Conservation (phyloP, 2,797 vertebrate species). For the Luscinia megarhynchos region DNA sequence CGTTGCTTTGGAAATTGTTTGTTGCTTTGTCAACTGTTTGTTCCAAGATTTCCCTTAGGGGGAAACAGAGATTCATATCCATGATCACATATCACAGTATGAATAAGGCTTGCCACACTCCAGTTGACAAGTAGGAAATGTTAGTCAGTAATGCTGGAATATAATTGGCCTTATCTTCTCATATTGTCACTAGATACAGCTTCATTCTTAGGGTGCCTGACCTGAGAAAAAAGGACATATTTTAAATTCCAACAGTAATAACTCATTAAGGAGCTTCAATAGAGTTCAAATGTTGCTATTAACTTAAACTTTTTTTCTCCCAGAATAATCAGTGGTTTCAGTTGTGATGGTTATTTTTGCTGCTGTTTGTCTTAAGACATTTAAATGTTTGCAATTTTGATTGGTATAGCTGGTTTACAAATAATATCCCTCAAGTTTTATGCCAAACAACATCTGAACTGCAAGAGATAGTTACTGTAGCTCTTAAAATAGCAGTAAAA, state of each 20-base stretch:
- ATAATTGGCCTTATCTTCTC: slow-evolving; percentile 63
- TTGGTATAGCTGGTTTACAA: slow-evolving; percentile 10
- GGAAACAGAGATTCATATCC: slow-evolving; percentile 45
- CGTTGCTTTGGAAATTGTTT: slow-evolving; percentile 25
- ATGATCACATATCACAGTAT: slow-evolving; percentile 14
- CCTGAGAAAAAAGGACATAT: slow-evolving; percentile 50
- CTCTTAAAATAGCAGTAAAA: neutral
- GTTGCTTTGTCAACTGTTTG: slow-evolving; percentile 50
- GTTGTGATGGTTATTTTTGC: neutral
- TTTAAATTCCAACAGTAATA: slow-evolving; percentile 61
- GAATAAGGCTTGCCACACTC: slow-evolving; percentile 38
- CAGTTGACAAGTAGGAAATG: slow-evolving; percentile 46
- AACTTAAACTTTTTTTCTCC: neutral
- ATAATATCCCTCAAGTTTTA: slow-evolving; percentile 9
- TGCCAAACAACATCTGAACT: neutral
- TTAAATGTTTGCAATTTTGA: slow-evolving; percentile 3
- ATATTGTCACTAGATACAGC: slow-evolving; percentile 23
- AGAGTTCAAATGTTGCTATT: slow-evolving; percentile 15
- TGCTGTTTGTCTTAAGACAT: slow-evolving; percentile 15
- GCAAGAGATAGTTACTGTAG: neutral
- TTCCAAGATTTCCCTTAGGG: slow-evolving; percentile 55
- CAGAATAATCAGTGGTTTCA: neutral
- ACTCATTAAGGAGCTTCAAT: slow-evolving; percentile 29
- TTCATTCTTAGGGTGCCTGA: slow-evolving; percentile 44
- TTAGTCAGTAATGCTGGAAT: slow-evolving; percentile 36